Conservation (phyloP, 2,888 invertebrate genomes). For the Stenoptilia bipunctidactyla region DNA sequence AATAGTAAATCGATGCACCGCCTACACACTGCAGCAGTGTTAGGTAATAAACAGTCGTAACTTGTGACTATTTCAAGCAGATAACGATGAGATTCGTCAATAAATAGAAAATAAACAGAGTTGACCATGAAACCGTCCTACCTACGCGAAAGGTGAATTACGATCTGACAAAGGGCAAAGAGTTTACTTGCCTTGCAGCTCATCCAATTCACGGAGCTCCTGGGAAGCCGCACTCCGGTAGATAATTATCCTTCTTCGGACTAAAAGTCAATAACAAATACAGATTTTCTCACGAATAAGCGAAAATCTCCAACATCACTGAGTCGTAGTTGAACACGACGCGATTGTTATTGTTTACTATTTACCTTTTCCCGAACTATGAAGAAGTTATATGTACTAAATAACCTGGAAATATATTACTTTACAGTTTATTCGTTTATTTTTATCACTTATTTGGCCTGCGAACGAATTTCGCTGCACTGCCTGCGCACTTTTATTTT, state of each 20-base stretch:
- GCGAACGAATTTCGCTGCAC: slow-evolving; percentile 64
- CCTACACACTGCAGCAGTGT: slow-evolving; percentile 2
- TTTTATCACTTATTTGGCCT: slow-evolving; percentile 59
- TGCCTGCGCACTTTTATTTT: slow-evolving; percentile 60
- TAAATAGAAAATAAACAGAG: slow-evolving; percentile 27
- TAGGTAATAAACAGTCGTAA: not conserved
- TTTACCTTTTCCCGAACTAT: slow-evolving; percentile 18
- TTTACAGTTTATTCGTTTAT: slow-evolving; percentile 46
- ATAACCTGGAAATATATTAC: slow-evolving; percentile 41
- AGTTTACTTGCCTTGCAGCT: slow-evolving; percentile 61
- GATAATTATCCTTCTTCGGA: slow-evolving; percentile 34
- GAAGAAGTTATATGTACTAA: slow-evolving; percentile 26
- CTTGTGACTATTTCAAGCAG: no score
- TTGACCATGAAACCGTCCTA: slow-evolving; percentile 34
- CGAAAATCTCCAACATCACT: slow-evolving; percentile 46
- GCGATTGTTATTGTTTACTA: slow-evolving; percentile 2
- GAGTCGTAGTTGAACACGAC: slow-evolving; percentile 36
- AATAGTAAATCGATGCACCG: not conserved
- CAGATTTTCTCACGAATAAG: slow-evolving; percentile 40
- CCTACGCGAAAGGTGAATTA: slow-evolving; percentile 30
- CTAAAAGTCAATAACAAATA: slow-evolving; percentile 27
- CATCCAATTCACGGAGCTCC: slow-evolving; percentile 62
- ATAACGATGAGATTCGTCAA: not conserved
- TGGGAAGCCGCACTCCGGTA: slow-evolving; percentile 44
- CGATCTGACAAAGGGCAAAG: slow-evolving; percentile 39